Base-by-base conservation (phyloP, 35 echinoderm and acorn worm genomes). In the Patiria miniata region DNA sequence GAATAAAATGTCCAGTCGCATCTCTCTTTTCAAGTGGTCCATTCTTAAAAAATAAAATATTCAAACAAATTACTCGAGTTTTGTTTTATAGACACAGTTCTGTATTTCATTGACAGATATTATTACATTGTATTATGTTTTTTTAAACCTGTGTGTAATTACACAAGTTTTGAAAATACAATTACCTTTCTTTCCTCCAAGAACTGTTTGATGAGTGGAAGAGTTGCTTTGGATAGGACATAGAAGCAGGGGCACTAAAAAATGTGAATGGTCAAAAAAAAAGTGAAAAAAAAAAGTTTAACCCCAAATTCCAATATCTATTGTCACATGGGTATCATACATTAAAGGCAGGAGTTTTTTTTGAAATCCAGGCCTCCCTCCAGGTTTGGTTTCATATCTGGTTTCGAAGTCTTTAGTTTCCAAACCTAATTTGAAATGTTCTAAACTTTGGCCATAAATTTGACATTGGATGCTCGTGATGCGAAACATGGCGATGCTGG, bases 171-270 rank as follows among this genome's bases (percentile, higher is more conserved):
- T 44, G 23, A 16, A 33, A 39, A 7, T 12, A 79, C 8, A 7
- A 50, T 81, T 82, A 82, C 80, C 80, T 82, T 82, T 15, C 51
- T 82, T 55, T 89, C 87, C 40, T 82, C 37, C 37, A 89, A 59
- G 39, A 83, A 89, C 34, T 73, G 42, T 19, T 51, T 22, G 17
- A 89, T 36, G 39, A 39, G 42, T 5, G 59, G 59, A 34, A 89
- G 59, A 52, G 79, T 89, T 32, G 81, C 54, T 39, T 68, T 57
- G 12, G 87, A 89, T 14, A 89, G 69, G 8, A 89, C 26, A 39
- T 89, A 89, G 79, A 89, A 89, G 59, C 87, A 89, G 14, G 87
- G 87, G 36, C 87, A 89, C 87, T 89, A 37, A 5, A 37, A 44
- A 47, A 16, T 2, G 2, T 34, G 69, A 77, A n/a, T n/a, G n/a